Base-by-base conservation (phyloP, 2,888 invertebrate species). In the Sesia bembeciformis region DNA sequence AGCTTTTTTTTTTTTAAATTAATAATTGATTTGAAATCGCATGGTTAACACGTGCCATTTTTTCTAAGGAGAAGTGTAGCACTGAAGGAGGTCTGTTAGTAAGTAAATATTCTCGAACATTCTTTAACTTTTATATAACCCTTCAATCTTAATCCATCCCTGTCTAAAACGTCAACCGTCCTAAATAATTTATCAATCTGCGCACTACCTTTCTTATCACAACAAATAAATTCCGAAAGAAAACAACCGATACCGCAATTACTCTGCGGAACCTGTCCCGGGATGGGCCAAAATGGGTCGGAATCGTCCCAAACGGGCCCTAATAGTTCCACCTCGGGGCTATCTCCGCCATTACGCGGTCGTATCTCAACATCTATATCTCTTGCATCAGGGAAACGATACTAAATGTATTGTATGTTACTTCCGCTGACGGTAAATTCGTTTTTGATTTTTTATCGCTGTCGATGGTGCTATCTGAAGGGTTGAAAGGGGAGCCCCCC, bases 201-300 rank as follows among this genome's bases (percentile, higher is more conserved):
- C 42, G 5, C 42, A 42, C 7, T 6, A 42, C 5, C 7, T 7
- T 42, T 42, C 61, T 61, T 50, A 56, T 52, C 40, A 46, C 49
- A 59, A 41, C 51, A 38, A 58, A 59, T 46, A 46, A 46, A 46
- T 53, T 46, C 40, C 52, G 52, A 64, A 58, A 61, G 65, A 61
- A 67, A 64, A 69, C 66, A 69, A 68, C 50, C 62, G 65, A 68
- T 67, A 72, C 66, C 65, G 61, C 59, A 71, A 76, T 76, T 71
- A 72, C 72, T 69, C 64, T 50, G 63, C 64, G 56, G 62, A 66
- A 71, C 69, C 70, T 76, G 72, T 72, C 55, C 58, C 62, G 62
- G 68, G 72, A 65, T 67, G 62, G 61, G 55, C 55, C 61, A 58
- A 60, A 70, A 69, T 68, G 64, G 60, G 57, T 60, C 52, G 56